Evolutionary conservation across 2,113 vertebrate species (phyloP).

Genomic region (Oenanthe melanoleuca): DNA sequence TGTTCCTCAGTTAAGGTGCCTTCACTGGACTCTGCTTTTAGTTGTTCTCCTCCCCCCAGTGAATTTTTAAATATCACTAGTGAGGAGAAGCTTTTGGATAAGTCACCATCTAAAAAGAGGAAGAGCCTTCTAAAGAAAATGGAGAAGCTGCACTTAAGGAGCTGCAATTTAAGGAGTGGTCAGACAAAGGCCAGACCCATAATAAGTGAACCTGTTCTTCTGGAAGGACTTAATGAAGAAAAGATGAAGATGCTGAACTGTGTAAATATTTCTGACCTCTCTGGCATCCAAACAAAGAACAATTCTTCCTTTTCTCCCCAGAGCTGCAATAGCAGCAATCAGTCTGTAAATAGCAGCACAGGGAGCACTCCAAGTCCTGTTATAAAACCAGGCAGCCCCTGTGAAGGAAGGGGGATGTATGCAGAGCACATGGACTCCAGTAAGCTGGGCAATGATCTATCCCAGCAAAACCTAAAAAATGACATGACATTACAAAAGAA

Average conservation of each 20-base stretch:
- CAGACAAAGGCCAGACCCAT: conserved; percentile 35
- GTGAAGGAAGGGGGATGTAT: not conserved
- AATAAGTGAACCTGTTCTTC: conserved; percentile 75
- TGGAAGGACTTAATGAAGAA: conserved; percentile 74
- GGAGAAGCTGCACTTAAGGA: conserved; percentile 82
- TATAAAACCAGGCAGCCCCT: conserved; percentile 32
- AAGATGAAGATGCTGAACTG: conserved; percentile 69
- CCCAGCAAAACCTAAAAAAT: conserved; percentile 60
- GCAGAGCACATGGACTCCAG: conserved; percentile 22
- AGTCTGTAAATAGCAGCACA: conserved; percentile 78
- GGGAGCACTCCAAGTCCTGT: conserved; percentile 74
- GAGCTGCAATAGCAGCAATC: conserved; percentile 73
- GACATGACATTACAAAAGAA: conserved; percentile 38
- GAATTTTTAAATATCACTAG: conserved; percentile 43
- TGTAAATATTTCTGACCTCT: conserved; percentile 70
- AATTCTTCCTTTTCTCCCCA: conserved; percentile 62
- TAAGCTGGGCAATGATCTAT: conserved; percentile 25
- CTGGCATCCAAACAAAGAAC: conserved; percentile 44
- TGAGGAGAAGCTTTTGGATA: conserved; percentile 71
- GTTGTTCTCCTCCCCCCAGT: conserved; percentile 67
- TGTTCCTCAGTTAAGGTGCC: conserved; percentile 71
- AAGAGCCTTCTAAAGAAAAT: conserved; percentile 83
- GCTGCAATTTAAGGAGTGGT: conserved; percentile 55
- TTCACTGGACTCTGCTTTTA: conserved; percentile 69
- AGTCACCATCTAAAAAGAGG: conserved; percentile 75